Conservation (phyloP, 2,888 invertebrate genomes). For the Taphrorychus bicolor region DNA sequence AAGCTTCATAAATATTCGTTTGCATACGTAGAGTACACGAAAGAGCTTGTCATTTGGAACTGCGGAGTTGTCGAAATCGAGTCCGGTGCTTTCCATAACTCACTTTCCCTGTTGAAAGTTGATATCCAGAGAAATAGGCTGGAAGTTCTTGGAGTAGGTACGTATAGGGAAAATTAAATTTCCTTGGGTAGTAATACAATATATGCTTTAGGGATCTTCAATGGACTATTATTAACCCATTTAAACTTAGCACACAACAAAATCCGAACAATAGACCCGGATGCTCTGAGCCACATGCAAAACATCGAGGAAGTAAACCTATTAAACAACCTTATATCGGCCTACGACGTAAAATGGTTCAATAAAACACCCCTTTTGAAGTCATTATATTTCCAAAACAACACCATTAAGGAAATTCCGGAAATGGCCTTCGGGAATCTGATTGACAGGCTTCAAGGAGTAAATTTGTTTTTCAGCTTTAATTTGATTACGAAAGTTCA, state of each 20-base stretch:
- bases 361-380: constrained; percentile 24
- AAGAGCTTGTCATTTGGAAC: constrained; percentile 30
- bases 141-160: constrained; percentile 28
- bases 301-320: constrained; percentile 31
- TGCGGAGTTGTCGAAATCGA: constrained; percentile 27
- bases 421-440: constrained; percentile 31
- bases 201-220: constrained; percentile 29
- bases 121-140: constrained; percentile 27
- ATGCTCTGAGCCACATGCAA: constrained; percentile 29
- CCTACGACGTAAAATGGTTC: constrained; percentile 32
- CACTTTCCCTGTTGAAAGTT: constrained; percentile 26
- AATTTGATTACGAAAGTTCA: constrained; percentile 32
- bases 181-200: background rate
- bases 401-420: constrained; percentile 31
- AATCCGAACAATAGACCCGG: constrained; percentile 16
- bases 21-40: constrained; percentile 13
- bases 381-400: constrained; percentile 37
- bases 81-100: constrained; percentile 20
- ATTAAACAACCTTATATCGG: constrained; percentile 21
- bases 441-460: constrained; percentile 18
- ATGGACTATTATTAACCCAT: constrained; percentile 22
- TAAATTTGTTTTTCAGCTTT: constrained; percentile 34
- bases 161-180: background rate
- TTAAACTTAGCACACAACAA: constrained; percentile 16
- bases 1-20: constrained; percentile 32